Percentiles rank a stretch among this genome's conserved stretches.
phyloP scores from a whole-genome alignment of 1,140 invertebrate genomes.

The Rhyzopertha dominica region DNA sequence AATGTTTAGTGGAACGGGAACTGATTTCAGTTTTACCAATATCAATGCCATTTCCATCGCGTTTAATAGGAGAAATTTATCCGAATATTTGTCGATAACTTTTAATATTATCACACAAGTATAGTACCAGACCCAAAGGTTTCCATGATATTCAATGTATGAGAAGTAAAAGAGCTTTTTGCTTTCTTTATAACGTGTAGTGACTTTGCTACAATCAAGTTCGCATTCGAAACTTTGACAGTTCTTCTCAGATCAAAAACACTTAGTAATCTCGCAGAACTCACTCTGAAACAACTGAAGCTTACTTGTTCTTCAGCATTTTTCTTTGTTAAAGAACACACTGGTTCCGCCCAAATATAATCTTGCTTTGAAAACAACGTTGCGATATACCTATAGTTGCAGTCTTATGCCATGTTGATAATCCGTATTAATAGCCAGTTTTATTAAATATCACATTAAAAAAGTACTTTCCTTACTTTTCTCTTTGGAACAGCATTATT shows the following conservation, averaged over 20 bases:
- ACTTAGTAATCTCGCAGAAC: not conserved
- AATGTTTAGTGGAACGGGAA: slow-evolving; percentile 5
- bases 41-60: slow-evolving; percentile 14
- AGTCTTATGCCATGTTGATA: no score
- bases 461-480: slow-evolving; percentile 13
- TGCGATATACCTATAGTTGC: no score
- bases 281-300: not conserved
- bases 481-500: slow-evolving; percentile 7
- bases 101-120: slow-evolving; percentile 2
- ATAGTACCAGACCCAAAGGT: not conserved
- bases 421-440: not conserved
- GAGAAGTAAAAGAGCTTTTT: slow-evolving; percentile 6
- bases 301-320: not conserved
- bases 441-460: slow-evolving; percentile 2
- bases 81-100: slow-evolving; percentile 7
- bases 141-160: not conserved
- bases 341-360: no score
- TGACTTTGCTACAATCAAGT: not conserved
- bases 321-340: not conserved
- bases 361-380: no score
- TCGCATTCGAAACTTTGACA: not conserved
- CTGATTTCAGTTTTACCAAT: slow-evolving; percentile 12
- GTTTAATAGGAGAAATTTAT: slow-evolving; percentile 10
- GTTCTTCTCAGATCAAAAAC: not conserved
- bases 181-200: not conserved